Conservation (phyloP, 2,797 vertebrate species). For the Adelosebastes latens region DNA sequence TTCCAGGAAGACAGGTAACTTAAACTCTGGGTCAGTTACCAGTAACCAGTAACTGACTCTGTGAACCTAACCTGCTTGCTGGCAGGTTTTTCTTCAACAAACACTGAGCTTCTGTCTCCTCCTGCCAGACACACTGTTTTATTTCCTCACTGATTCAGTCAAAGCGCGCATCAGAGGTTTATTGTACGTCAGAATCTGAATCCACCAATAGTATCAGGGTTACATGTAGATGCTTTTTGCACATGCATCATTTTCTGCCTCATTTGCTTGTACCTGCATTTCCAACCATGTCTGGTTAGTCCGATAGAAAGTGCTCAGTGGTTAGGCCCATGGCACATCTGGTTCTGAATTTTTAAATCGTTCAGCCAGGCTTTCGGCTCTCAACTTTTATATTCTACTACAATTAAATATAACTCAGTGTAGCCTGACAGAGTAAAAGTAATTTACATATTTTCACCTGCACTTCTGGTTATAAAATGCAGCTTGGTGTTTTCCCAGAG, state of each 20-base stretch:
- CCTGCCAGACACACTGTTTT: too few species aligned
- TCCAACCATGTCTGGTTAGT: neutral
- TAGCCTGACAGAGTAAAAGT: neutral
- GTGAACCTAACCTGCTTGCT: too few species aligned
- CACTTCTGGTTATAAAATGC: neutral
- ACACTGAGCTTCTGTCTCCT: too few species aligned
- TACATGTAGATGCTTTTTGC: neutral
- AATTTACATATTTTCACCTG: slow-evolving; percentile 7
- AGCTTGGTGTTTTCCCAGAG: neutral
- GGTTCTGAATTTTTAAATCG: neutral
- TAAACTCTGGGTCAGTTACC: neutral
- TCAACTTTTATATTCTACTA: neutral
- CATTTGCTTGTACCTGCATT: neutral
- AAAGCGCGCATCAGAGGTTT: too few species aligned
- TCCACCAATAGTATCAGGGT: neutral
- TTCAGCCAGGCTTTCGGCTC: neutral
- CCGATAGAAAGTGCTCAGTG: neutral
- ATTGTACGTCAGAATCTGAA: too few species aligned
- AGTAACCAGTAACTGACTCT: neutral
- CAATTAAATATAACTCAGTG: neutral
- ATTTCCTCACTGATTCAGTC: too few species aligned
- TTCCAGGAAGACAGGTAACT: neutral
- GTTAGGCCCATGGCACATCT: neutral
- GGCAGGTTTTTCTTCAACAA: too few species aligned
- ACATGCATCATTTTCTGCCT: neutral